Conservation (phyloP, 2,797 vertebrate genomes). For the Champsocephalus gunnari region DNA sequence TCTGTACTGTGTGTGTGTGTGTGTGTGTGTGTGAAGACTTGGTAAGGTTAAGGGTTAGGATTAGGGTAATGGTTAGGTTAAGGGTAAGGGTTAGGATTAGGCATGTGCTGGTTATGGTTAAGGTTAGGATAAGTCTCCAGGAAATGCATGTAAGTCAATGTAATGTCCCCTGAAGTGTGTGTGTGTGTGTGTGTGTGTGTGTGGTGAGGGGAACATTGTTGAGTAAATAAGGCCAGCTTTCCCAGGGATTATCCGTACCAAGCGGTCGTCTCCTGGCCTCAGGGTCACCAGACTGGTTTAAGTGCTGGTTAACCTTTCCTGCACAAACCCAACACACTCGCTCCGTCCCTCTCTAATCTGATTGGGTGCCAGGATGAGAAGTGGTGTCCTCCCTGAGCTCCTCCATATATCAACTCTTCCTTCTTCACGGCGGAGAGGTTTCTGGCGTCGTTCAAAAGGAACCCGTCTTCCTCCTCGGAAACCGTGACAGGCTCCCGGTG, state of each 20-base stretch:
- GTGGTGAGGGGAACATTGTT: no score
- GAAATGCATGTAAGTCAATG: no score
- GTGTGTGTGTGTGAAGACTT: background rate
- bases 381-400: constrained; percentile 26
- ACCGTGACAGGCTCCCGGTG: constrained; percentile 15
- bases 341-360: constrained; percentile 49
- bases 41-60: no score
- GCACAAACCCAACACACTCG: constrained; percentile 16
- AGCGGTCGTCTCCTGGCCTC: constrained; percentile 63
- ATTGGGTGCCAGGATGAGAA: constrained; percentile 35
- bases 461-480: constrained; percentile 36
- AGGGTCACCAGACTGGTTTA: constrained; percentile 64
- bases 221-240: constrained; percentile 65
- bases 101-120: no score
- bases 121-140: no score
- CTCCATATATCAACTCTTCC: constrained; percentile 18
- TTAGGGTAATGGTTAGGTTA: no score
- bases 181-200: background rate
- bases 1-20: background rate
- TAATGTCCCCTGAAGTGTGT: no score
- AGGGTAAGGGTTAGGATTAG: no score
- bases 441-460: constrained; percentile 56
- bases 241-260: constrained; percentile 68
- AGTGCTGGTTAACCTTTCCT: constrained; percentile 50
- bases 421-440: constrained; percentile 32